phyloP scores from a whole-genome alignment of 2,113 vertebrate species.

The Hemichromis elongatus region DNA sequence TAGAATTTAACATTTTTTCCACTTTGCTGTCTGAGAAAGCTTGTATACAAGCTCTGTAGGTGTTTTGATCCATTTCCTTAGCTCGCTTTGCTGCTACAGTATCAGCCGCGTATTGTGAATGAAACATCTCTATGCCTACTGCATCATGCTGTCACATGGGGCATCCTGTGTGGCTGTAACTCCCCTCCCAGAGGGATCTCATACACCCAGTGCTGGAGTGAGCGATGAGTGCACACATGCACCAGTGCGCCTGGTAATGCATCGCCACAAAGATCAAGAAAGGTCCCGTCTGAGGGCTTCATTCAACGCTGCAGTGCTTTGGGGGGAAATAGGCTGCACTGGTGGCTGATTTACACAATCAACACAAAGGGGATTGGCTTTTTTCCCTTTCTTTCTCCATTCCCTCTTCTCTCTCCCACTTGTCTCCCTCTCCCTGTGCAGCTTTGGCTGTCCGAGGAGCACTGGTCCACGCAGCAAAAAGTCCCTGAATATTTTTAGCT shows the following conservation, averaged over 20 bases:
- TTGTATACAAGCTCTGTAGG: neutral
- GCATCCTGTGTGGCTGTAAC: conserved; percentile 24
- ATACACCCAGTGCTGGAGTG: conserved; percentile 39
- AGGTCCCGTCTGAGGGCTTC: conserved; percentile 62
- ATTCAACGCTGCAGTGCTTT: conserved; percentile 57
- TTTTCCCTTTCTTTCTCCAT: neutral
- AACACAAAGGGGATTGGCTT: conserved; percentile 49
- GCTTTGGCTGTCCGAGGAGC: conserved; percentile 2
- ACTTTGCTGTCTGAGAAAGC: neutral
- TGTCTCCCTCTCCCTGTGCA: neutral
- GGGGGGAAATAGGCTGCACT: conserved; percentile 51
- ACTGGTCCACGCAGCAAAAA: conserved; percentile 19
- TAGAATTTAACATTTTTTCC: neutral
- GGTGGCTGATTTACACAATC: conserved; percentile 60
- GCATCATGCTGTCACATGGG: conserved; percentile 57
- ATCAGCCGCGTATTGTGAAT: conserved; percentile 27
- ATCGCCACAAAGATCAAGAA: conserved; percentile 63
- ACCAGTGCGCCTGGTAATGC: conserved; percentile 67
- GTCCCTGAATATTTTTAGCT: conserved; percentile 21
- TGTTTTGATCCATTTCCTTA: conserved; percentile 25
- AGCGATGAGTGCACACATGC: conserved; percentile 64
- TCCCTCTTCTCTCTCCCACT: neutral
- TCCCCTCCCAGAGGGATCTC: conserved; percentile 18
- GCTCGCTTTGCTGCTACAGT: neutral
- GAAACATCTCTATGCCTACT: conserved; percentile 33